Evolutionary conservation across 2,888 invertebrate species (phyloP).

Genomic region (Anagyrus pseudococci): DNA sequence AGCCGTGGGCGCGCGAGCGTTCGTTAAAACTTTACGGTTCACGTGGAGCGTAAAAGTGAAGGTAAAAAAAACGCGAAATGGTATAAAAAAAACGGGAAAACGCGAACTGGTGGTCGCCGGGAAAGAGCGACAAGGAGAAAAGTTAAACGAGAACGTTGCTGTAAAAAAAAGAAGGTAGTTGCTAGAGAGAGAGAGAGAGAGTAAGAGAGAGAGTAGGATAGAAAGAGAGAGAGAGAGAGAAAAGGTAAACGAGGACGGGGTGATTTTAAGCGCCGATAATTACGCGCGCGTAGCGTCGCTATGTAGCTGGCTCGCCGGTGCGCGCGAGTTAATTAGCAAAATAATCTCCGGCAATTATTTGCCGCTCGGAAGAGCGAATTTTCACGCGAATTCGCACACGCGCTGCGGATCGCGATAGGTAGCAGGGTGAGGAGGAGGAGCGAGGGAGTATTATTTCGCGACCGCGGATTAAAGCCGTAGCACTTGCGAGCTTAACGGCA

Average conservation of each 20-base stretch:
- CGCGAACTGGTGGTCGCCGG: too few species aligned
- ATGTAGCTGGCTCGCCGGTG: neutral
- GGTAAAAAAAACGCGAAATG: slow-evolving; percentile 7
- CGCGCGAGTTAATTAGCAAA: slow-evolving; percentile 23
- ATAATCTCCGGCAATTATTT: slow-evolving; percentile 28
- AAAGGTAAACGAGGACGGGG: slow-evolving; percentile 4
- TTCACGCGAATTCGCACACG: slow-evolving; percentile 36
- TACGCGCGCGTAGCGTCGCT: slow-evolving; percentile 17
- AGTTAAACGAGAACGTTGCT: neutral
- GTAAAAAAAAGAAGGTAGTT: neutral
- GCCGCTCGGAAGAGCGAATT: slow-evolving; percentile 29
- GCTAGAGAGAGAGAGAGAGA: too few species aligned
- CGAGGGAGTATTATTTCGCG: too few species aligned
- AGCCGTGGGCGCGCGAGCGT: too few species aligned
- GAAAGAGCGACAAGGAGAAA: neutral
- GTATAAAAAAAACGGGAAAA: neutral
- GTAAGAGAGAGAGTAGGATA: too few species aligned
- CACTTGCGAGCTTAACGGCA: too few species aligned
- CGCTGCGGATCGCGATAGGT: too few species aligned
- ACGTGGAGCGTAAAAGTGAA: slow-evolving; percentile 16
- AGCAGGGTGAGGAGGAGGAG: too few species aligned
- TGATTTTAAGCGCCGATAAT: slow-evolving; percentile 28
- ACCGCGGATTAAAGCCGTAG: too few species aligned
- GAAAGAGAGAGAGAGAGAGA: neutral
- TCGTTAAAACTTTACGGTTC: slow-evolving; percentile 35